Percentiles rank a stretch among this genome's conserved stretches.
phyloP scores from a whole-genome alignment of 2,797 vertebrate genomes.

The Muscicapa striata region DNA sequence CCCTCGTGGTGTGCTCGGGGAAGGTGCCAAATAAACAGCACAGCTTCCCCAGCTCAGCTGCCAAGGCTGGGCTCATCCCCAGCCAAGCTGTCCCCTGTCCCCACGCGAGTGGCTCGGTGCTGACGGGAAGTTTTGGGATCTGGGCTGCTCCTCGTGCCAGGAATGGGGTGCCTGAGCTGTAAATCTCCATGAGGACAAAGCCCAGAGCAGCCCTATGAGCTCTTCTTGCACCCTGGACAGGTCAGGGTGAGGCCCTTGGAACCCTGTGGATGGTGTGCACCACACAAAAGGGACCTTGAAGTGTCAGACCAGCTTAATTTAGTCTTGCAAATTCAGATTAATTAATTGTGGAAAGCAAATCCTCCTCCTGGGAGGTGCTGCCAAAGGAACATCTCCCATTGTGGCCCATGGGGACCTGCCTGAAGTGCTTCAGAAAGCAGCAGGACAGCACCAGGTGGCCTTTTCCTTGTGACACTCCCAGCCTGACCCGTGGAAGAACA shows the following conservation, averaged over 20 bases:
- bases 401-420: neutral
- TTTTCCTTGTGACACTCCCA: neutral
- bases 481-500: neutral
- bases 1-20: neutral
- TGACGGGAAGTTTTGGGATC: neutral
- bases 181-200: neutral
- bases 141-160: rapidly evolving
- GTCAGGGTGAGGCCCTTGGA: neutral
- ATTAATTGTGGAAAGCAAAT: neutral
- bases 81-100: neutral
- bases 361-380: neutral
- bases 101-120: rapidly evolving
- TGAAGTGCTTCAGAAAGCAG: neutral
- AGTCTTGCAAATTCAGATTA: neutral
- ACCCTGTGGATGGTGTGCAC: rapidly evolving
- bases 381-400: neutral
- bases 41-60: neutral
- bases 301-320: neutral
- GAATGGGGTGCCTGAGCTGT: neutral
- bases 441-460: neutral
- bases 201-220: rapidly evolving
- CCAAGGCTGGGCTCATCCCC: neutral
- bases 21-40: neutral
- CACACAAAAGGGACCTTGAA: neutral
- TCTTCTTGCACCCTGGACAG: rapidly evolving